Conservation (phyloP, 2,888 invertebrate genomes). For the Antheraea assamensis region DNA sequence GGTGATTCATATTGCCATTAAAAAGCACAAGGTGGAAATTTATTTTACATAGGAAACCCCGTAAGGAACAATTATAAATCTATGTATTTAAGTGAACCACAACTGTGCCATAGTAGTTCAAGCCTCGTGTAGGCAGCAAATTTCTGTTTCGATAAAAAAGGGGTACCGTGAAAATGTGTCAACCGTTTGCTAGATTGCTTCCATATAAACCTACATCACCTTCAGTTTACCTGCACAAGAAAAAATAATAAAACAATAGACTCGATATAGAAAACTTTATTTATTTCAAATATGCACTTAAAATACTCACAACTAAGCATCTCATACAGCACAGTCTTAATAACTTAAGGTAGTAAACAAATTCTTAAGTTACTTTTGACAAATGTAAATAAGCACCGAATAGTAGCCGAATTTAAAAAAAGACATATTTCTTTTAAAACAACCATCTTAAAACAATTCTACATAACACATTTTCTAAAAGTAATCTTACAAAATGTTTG, state of each 20-base stretch:
- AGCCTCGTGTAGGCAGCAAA: no score
- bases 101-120: no score
- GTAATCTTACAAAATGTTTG: not conserved
- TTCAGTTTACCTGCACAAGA: no score
- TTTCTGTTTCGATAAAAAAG: no score
- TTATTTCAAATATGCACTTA: not conserved
- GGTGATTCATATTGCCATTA: no score
- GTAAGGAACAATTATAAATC: no score
- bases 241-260: not conserved
- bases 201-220: no score
- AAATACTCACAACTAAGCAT: slow-evolving; percentile 6
- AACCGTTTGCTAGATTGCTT: no score
- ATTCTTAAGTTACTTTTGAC: not conserved
- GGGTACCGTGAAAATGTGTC: no score
- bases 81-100: no score
- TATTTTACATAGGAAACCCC: no score
- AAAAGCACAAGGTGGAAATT: no score
- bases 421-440: not conserved
- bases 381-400: not conserved
- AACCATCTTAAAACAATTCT: not conserved
- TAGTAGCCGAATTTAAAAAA: not conserved
- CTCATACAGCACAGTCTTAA: not conserved
- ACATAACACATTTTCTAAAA: not conserved
- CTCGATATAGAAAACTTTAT: not conserved
- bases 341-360: not conserved